Conservation (phyloP, 2,113 vertebrate genomes). For the Anarhynchus alexandrinus region DNA sequence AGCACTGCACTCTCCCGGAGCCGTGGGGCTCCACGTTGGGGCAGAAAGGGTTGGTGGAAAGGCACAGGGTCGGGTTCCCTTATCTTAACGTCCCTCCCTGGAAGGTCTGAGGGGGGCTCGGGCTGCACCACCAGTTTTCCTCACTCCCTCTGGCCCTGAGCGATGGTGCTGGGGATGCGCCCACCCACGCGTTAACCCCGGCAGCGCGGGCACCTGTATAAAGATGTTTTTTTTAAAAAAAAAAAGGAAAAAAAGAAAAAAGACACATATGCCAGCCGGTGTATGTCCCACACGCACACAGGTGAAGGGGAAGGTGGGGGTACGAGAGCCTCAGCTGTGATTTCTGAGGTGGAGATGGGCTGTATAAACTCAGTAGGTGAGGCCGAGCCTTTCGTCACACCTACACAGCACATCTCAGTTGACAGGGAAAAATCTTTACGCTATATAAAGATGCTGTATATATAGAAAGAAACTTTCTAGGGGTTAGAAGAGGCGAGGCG, state of each 20-base stretch:
- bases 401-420: accelerated
- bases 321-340: accelerated
- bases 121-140: not conserved
- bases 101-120: not conserved
- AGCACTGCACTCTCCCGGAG: not conserved
- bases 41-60: not conserved
- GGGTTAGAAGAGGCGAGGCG: not conserved
- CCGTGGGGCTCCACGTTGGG: accelerated
- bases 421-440: not conserved
- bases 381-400: not conserved
- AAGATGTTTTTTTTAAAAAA: not conserved
- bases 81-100: no score
- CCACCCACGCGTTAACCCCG: accelerated
- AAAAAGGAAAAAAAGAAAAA: accelerated
- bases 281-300: accelerated
- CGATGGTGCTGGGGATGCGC: not conserved
- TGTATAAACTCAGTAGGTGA: not conserved
- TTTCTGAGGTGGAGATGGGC: not conserved
- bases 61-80: accelerated
- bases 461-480: not conserved
- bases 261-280: accelerated
- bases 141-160: not conserved
- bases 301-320: not conserved
- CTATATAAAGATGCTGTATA: not conserved
- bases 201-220: not conserved